Evolutionary conservation across 2,888 invertebrate genomes (phyloP).

Genomic region (Himalopsyche anomala): DNA sequence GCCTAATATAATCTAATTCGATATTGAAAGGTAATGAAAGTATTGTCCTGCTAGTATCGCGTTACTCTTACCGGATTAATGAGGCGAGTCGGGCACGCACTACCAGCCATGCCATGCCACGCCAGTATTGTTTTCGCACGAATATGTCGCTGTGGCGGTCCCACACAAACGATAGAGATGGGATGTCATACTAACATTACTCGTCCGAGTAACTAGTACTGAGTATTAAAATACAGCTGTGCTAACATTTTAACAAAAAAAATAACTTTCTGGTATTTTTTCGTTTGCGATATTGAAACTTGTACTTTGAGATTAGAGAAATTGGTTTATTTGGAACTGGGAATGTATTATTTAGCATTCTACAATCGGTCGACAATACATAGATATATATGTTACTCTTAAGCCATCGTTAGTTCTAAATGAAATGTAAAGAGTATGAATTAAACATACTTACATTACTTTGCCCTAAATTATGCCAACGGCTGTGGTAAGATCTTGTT

Average conservation of each 20-base stretch:
- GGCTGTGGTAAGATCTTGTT: no score
- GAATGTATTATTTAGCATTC: no score
- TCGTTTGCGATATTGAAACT: no score
- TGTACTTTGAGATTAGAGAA: no score
- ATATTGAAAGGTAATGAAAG: slow-evolving; percentile 54
- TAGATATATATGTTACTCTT: no score
- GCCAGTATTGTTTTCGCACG: slow-evolving; percentile 42
- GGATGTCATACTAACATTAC: background rate
- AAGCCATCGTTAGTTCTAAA: no score
- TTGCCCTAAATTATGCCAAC: no score
- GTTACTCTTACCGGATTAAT: slow-evolving; percentile 56
- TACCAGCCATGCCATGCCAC: slow-evolving; percentile 55
- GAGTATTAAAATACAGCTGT: background rate
- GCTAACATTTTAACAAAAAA: background rate
- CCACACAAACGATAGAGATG: background rate
- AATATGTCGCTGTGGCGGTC: slow-evolving; percentile 12
- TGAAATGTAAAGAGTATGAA: no score
- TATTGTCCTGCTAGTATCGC: slow-evolving; percentile 23
- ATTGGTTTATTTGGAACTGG: no score
- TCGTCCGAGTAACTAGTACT: background rate
- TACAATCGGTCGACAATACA: no score
- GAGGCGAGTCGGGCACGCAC: slow-evolving; percentile 60
- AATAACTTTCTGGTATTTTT: background rate
- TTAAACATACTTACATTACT: no score
- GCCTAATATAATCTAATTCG: slow-evolving; percentile 19